Conservation (phyloP, 2,888 invertebrate genomes). For the Helobdella robusta region DNA sequence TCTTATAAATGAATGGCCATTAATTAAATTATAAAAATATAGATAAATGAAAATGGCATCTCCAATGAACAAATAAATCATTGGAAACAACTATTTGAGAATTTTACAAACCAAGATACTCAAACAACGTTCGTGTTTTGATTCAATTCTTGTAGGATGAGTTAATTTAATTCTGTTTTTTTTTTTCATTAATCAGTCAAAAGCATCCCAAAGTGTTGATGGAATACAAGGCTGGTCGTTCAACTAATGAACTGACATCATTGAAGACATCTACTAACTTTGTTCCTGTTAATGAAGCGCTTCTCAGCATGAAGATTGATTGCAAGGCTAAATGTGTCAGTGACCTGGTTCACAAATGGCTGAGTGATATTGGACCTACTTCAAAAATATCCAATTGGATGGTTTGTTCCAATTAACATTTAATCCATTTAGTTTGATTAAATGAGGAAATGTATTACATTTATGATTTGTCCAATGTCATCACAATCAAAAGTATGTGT, state of each 20-base stretch:
- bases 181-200: not conserved
- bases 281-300: constrained; percentile 38
- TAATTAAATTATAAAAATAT: no score
- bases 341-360: constrained; percentile 39
- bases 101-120: constrained; percentile 39
- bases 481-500: no score
- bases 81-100: constrained; percentile 59
- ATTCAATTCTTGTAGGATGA: no score
- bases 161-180: not conserved
- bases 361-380: constrained; percentile 31
- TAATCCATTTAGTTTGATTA: no score
- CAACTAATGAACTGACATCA: no score
- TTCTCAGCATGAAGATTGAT: constrained; percentile 32
- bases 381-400: constrained; percentile 44
- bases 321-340: constrained; percentile 38
- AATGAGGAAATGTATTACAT: no score
- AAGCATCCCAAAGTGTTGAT: constrained; percentile 35
- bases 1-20: no score
- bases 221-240: constrained; percentile 33
- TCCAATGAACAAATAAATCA: constrained; percentile 58
- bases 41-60: no score
- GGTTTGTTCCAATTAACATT: no score
- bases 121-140: constrained; percentile 66
- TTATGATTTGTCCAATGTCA: no score
- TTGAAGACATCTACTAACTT: constrained; percentile 40